phyloP scores from a whole-genome alignment of 35 echinoderm and acorn worm genomes.

The Heliocidaris erythrogramma region DNA sequence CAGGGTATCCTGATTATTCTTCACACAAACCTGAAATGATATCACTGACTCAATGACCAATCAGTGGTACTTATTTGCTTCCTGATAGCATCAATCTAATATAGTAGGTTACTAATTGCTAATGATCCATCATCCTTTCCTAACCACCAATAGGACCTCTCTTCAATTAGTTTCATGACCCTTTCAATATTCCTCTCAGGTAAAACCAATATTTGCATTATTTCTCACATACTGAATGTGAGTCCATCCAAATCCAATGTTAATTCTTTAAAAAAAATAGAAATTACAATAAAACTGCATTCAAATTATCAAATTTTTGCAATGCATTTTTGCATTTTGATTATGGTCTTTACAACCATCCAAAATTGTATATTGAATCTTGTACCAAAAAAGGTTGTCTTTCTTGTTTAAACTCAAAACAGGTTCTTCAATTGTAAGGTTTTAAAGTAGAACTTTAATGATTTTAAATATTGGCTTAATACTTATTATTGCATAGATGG shows the following conservation, averaged over 20 bases:
- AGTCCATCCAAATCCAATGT: too few species aligned
- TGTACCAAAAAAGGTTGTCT: too few species aligned
- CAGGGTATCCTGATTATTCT: too few species aligned
- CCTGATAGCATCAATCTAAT: neutral
- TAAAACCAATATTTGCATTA: neutral
- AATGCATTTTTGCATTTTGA: too few species aligned
- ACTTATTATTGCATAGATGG: too few species aligned
- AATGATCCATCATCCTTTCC: neutral
- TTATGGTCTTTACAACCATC: too few species aligned
- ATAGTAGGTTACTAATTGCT: neutral
- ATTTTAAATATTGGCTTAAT: too few species aligned
- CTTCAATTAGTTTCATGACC: neutral
- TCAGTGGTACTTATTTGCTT: neutral
- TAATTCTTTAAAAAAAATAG: too few species aligned
- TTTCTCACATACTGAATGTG: neutral
- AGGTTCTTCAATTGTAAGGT: neutral
- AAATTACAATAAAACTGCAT: neutral
- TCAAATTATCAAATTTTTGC: neutral
- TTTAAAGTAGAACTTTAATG: too few species aligned
- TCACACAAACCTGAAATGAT: neutral
- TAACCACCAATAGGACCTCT: neutral
- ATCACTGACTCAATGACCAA: neutral
- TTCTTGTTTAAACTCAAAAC: neutral
- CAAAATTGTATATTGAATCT: too few species aligned
- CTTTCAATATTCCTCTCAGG: neutral